Evolutionary conservation across 2,888 invertebrate species (phyloP).

Genomic region (Agapetus fuscipes): DNA sequence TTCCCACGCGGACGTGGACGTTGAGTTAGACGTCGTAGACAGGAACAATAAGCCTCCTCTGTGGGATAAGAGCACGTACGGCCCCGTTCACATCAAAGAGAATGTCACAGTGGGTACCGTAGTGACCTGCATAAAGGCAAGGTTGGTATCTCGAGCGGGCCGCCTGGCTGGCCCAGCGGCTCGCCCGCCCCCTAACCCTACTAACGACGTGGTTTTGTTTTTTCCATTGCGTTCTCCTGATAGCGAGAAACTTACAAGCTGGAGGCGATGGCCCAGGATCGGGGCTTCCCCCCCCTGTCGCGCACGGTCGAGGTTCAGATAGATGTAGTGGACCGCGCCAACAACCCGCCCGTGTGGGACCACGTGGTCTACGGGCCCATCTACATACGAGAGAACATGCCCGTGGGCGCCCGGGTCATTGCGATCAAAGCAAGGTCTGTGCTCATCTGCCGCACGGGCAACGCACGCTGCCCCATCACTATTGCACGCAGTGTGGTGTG

Average conservation of each 20-base stretch:
- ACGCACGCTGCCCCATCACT: constrained; percentile 53
- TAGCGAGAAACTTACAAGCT: constrained; percentile 97
- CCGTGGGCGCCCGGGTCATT: constrained; percentile 95
- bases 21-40: constrained; percentile 97
- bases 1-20: constrained; percentile 91
- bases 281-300: constrained; percentile 90
- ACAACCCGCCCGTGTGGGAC: constrained; percentile 97
- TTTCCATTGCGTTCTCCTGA: constrained; percentile 53
- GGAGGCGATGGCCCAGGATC: constrained; percentile 97
- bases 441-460: constrained; percentile 37
- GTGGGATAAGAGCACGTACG: constrained; percentile 92
- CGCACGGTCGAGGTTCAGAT: constrained; percentile 97
- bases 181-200: constrained; percentile 30
- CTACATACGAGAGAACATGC: constrained; percentile 95
- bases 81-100: constrained; percentile 97
- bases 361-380: constrained; percentile 93
- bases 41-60: constrained; percentile 97
- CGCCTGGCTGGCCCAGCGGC: constrained; percentile 28
- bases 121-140: constrained; percentile 97
- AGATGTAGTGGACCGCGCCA: constrained; percentile 96
- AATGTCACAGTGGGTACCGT: constrained; percentile 98
- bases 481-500: constrained; percentile 44
- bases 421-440: constrained; percentile 99
- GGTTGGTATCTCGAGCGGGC: constrained; percentile 69
- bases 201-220: constrained; percentile 55